Base-by-base conservation (phyloP, 2,888 invertebrate species). In the Cenopis cana region DNA sequence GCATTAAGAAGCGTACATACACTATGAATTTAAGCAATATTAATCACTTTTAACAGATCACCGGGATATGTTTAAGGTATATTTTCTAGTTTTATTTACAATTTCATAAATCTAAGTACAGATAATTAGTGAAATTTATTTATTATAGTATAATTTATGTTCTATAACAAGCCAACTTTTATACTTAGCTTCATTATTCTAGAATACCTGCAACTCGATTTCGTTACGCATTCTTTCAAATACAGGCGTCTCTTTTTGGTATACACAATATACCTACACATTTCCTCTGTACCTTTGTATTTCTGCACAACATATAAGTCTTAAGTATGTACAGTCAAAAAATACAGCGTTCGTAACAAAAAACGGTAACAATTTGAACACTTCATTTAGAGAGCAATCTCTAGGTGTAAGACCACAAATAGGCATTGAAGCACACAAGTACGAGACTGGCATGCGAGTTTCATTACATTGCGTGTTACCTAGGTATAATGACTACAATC, bases 351-450 rank as follows among this genome's bases (percentile, higher is more conserved):
- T 10, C 10, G 24, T 38, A 61, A 46, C 11, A 29, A 41, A n/a
- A 6, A n/a, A 17, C 18, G 64, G 38, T 54, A 64, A 38, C 36
- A 64, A 64, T 11, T 38, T 52, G 64, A 64, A 64, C 64, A 64
- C 64, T 62, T 61, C 29, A 17, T 17, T 9, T 52, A 50, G 33
- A 50, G 20, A 52, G 38, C 36, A 33, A 38, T 38, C 4, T 24
- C 8, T 36, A 4, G n/a, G n/a, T n/a, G n/a, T 56, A 59, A 14
- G 9, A 52, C 38, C 17, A 29, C 17, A 41, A 10, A n/a, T n/a
- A n/a, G n/a, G n/a, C n/a, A n/a, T n/a, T n/a, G n/a, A n/a, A n/a
- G n/a, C n/a, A n/a, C n/a, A n/a, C n/a, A n/a, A n/a, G n/a, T n/a
- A n/a, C n/a, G n/a, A n/a, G n/a, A n/a, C n/a, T n/a, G n/a, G n/a